phyloP scores from a whole-genome alignment of 1,140 invertebrate species.

The Drosophila ohnishii region DNA sequence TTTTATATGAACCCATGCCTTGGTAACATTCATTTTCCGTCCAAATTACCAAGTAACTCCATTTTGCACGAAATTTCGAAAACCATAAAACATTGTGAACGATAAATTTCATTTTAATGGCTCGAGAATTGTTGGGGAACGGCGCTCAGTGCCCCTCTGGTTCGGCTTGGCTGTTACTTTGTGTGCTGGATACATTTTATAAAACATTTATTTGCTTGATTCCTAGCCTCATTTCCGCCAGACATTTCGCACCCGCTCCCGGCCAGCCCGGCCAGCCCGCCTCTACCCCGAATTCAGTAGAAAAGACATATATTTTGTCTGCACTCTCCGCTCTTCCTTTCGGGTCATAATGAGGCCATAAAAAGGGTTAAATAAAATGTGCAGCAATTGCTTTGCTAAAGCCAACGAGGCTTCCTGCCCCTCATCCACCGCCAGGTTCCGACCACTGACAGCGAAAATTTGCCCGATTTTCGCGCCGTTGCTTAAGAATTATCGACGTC shows the following conservation, averaged over 20 bases:
- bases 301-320: slow-evolving; percentile 69
- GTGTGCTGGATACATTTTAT: slow-evolving; percentile 78
- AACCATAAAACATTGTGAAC: slow-evolving; percentile 73
- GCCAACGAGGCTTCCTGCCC: slow-evolving; percentile 34
- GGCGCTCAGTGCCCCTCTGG: slow-evolving; percentile 15
- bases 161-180: slow-evolving; percentile 23
- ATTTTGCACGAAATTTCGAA: slow-evolving; percentile 58
- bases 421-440: slow-evolving; percentile 10
- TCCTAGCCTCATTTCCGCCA: slow-evolving; percentile 78
- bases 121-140: slow-evolving; percentile 53
- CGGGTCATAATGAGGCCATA: slow-evolving; percentile 77
- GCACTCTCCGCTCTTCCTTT: slow-evolving; percentile 15
- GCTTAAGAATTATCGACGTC: slow-evolving; percentile 79
- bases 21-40: slow-evolving; percentile 55
- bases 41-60: slow-evolving; percentile 67
- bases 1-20: slow-evolving; percentile 45
- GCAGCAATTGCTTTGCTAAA: slow-evolving; percentile 73
- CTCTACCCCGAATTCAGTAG: slow-evolving; percentile 21
- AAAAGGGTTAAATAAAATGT: slow-evolving; percentile 82
- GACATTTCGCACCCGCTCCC: slow-evolving; percentile 54
- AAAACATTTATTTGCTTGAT: slow-evolving; percentile 82
- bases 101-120: slow-evolving; percentile 80
- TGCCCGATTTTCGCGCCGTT: slow-evolving; percentile 77
- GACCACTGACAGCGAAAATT: slow-evolving; percentile 73
- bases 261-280: too few species aligned